Conservation (phyloP, 64 coral and sea anemone species). For the Montipora efflorescens region DNA sequence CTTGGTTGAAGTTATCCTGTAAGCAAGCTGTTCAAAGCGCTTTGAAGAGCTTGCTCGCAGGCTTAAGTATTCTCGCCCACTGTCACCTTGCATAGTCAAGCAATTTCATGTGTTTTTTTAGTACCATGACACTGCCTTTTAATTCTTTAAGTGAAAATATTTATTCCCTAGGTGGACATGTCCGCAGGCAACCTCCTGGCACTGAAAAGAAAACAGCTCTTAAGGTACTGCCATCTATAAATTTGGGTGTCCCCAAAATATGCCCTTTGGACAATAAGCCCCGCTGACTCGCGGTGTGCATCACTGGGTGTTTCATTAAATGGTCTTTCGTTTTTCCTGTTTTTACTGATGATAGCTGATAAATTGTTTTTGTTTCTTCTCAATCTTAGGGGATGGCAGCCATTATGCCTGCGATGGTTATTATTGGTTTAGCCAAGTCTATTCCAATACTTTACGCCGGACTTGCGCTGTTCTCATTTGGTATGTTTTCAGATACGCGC, state of each 20-base stretch:
- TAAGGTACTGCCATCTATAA: conserved; percentile 30
- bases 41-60: too few relatives aligned
- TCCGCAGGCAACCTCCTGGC: conserved; percentile 78
- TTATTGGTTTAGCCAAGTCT: conserved; percentile 85
- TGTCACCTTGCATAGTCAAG: too few relatives aligned
- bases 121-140: neutral
- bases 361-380: neutral
- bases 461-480: conserved; percentile 88
- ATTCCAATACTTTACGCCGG: conserved; percentile 79
- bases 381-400: conserved; percentile 84
- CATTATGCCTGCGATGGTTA: conserved; percentile 89
- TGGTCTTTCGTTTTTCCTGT: too few relatives aligned
- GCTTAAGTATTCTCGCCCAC: too few relatives aligned
- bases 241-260: too few relatives aligned
- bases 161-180: conserved; percentile 79
- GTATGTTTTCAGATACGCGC: conserved; percentile 32
- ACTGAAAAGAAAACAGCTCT: conserved; percentile 89
- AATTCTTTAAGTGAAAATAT: neutral
- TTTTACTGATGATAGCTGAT: neutral
- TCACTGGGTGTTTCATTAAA: too few relatives aligned
- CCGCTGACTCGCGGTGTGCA: too few relatives aligned
- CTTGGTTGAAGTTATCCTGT: too few relatives aligned
- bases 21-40: too few relatives aligned
- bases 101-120: too few relatives aligned
- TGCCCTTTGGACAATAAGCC: too few relatives aligned